Conservation (phyloP, 2,888 invertebrate genomes). For the Colostygia pectinataria region DNA sequence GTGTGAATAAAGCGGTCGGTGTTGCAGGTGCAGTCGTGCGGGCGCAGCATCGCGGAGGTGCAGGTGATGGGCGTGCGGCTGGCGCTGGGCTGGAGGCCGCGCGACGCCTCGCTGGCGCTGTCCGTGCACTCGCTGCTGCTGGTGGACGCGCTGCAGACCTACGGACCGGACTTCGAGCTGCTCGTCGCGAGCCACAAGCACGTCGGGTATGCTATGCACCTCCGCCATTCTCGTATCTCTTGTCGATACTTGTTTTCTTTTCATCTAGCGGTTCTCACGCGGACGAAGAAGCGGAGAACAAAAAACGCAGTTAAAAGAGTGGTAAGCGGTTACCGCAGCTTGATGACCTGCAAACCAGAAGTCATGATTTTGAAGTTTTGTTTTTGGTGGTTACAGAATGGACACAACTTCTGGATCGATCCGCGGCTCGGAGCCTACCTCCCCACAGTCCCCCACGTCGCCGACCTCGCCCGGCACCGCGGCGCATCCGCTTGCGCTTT, state of each 20-base stretch:
- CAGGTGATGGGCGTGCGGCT: conserved; percentile 95
- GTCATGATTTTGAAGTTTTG: too few relatives aligned
- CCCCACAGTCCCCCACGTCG: conserved; percentile 89
- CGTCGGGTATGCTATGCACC: conserved; percentile 86
- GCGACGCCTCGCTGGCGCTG: conserved; percentile 89
- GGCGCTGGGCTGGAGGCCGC: conserved; percentile 88
- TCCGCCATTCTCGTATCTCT: too few relatives aligned
- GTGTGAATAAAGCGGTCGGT: too few relatives aligned
- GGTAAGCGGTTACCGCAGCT: too few relatives aligned
- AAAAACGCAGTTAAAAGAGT: too few relatives aligned
- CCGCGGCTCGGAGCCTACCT: conserved; percentile 95
- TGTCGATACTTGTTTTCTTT: too few relatives aligned
- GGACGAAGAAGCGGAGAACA: too few relatives aligned
- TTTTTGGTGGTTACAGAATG: conserved; percentile 87
- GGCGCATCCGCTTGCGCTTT: conserved; percentile 52
- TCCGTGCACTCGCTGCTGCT: conserved; percentile 96
- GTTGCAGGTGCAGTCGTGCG: conserved; percentile 88
- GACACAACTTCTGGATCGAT: conserved; percentile 97
- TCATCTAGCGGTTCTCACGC: too few relatives aligned
- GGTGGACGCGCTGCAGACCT: conserved; percentile 97
- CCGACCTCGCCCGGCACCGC: conserved; percentile 81
- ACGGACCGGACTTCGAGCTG: conserved; percentile 97
- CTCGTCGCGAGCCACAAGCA: conserved; percentile 97
- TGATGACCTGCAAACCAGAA: too few relatives aligned
- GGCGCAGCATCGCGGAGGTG: conserved; percentile 95